Conservation (phyloP, 2,797 vertebrate species). For the Tapirus indicus region DNA sequence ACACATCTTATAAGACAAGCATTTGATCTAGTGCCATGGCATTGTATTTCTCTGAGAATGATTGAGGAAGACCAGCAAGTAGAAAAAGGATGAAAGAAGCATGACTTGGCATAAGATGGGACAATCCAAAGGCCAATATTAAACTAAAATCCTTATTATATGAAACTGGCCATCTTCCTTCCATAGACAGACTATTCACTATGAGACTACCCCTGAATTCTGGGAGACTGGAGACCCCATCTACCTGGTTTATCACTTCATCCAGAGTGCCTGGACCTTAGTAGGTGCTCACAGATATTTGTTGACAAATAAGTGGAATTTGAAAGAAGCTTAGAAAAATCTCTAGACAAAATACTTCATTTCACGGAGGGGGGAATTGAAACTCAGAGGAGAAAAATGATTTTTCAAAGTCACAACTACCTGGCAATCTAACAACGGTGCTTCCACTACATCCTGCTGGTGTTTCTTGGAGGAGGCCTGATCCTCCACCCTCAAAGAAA, state of each 20-base stretch:
- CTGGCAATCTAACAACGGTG: not conserved
- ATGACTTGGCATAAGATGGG: not conserved
- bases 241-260: not conserved
- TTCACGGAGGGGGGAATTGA: not conserved
- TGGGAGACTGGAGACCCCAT: not conserved
- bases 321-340: constrained; percentile 49
- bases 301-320: not conserved
- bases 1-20: not conserved
- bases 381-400: not conserved
- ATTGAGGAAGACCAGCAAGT: not conserved
- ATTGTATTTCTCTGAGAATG: not conserved
- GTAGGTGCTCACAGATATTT: not conserved
- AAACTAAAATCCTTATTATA: not conserved
- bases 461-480: not conserved
- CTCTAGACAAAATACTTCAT: not conserved
- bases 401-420: not conserved
- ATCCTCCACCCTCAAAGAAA: not conserved
- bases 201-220: not conserved
- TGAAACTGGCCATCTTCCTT: not conserved
- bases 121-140: not conserved
- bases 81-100: not conserved
- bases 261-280: not conserved
- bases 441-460: not conserved
- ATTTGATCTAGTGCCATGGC: not conserved
- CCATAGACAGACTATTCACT: not conserved